A percentile compares a stretch with the other conserved stretches of the same genome.
phyloP scores from a whole-genome alignment of 2,113 vertebrate species.

The Strix aluco region DNA sequence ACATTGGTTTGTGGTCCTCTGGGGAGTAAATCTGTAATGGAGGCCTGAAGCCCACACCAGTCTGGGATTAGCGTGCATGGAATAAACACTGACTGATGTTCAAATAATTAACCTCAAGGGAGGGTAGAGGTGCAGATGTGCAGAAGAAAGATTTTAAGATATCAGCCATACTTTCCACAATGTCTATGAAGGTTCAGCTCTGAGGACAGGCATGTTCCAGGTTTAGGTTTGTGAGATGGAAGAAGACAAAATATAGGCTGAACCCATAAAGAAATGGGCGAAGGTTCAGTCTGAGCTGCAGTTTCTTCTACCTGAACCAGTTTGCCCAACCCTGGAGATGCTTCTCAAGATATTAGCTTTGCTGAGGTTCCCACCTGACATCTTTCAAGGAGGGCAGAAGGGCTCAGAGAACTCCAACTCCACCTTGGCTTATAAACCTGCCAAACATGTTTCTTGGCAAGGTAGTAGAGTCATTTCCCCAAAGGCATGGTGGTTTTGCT shows the following conservation, averaged over 20 bases:
- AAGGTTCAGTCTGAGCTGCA: not conserved
- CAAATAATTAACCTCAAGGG: conserved; percentile 1
- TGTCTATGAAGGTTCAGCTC: not conserved
- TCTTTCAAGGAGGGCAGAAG: conserved; percentile 32
- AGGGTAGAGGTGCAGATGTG: not conserved
- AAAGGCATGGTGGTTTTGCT: conserved; percentile 20
- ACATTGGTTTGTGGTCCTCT: conserved; percentile 14
- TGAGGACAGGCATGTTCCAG: not conserved
- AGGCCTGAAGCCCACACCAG: not conserved
- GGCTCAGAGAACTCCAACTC: not conserved
- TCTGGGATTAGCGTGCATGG: not conserved
- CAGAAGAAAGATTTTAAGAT: not conserved
- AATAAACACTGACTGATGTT: not conserved
- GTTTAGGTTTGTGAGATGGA: not conserved
- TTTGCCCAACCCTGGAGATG: conserved; percentile 49
- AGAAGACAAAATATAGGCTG: not conserved
- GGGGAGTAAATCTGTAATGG: not conserved
- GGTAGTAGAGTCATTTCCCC: not conserved
- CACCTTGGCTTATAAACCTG: conserved; percentile 44
- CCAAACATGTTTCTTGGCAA: conserved; percentile 51
- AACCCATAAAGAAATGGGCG: not conserved
- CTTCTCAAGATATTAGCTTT: conserved; percentile 41
- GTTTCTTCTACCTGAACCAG: conserved; percentile 41
- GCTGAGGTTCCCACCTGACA: conserved; percentile 20
- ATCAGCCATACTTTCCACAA: not conserved